These are phyloP conservation scores for Pipa parva DNA, from an alignment of 2,113 vertebrate genomes.

Conservation along the genomic window DNA sequence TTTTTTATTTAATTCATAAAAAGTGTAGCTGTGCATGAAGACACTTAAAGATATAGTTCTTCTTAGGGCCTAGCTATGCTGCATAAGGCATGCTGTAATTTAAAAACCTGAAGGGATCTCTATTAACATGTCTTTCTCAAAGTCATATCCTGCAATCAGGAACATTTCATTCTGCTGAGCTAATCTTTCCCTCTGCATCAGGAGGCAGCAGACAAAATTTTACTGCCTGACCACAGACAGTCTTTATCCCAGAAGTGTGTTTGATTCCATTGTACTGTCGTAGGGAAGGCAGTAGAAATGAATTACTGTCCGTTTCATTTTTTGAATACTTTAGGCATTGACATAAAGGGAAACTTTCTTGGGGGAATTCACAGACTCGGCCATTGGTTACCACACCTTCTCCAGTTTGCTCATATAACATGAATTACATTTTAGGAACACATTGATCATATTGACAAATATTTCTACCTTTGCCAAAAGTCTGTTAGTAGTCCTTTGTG, in stretches of 20 bases:
- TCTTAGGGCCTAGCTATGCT: no score
- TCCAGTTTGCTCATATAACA: background rate
- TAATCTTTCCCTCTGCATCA: conserved; percentile 51
- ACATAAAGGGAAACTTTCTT: conserved; percentile 48
- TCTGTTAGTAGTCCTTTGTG: background rate
- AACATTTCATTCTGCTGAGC: conserved; percentile 50
- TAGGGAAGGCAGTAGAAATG: conserved; percentile 51
- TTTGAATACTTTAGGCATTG: conserved; percentile 54
- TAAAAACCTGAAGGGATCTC: conserved; percentile 21
- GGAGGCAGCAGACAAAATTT: conserved; percentile 49
- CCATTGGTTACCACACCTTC: background rate
- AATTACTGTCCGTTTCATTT: conserved; percentile 51
- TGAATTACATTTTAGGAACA: background rate
- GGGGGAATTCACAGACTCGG: conserved; percentile 14
- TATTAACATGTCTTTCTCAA: conserved; percentile 16
- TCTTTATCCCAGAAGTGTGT: conserved; percentile 61
- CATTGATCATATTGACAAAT: background rate
- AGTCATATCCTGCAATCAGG: conserved; percentile 46
- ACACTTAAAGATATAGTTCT: no score
- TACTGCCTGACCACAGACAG: conserved; percentile 61
- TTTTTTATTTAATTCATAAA: no score
- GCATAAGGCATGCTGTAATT: conserved; percentile 25
- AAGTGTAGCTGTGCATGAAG: no score
- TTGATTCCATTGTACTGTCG: conserved; percentile 56
- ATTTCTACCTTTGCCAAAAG: background rate